phyloP scores from a whole-genome alignment of 2,113 vertebrate genomes.

The Rousettus leschenaultii region DNA sequence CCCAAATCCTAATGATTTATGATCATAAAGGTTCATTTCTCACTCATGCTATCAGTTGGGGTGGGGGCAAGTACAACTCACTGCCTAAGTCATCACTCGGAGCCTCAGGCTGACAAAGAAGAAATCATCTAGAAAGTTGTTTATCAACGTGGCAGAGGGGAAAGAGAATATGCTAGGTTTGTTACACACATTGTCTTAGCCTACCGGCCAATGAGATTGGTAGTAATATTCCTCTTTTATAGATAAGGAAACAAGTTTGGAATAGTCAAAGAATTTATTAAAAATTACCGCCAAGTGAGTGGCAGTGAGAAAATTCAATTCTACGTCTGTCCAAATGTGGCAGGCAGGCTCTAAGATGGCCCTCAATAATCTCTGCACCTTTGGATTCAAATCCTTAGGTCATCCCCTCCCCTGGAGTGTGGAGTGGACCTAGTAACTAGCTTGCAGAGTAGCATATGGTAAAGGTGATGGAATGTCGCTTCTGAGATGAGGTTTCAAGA shows the following conservation, averaged over 20 bases:
- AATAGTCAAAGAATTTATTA: background rate
- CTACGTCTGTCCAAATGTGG: background rate
- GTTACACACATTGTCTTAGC: background rate
- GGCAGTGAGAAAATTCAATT: background rate
- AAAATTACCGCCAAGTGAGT: background rate
- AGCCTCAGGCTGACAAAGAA: background rate
- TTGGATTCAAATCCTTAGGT: background rate
- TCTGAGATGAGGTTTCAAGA: background rate
- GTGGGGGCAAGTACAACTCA: background rate
- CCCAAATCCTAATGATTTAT: background rate
- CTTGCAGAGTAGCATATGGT: background rate
- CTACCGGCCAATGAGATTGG: background rate
- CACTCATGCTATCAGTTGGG: background rate
- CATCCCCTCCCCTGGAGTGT: background rate
- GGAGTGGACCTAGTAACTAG: background rate
- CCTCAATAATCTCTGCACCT: background rate
- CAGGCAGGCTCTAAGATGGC: background rate
- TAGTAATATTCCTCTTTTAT: background rate
- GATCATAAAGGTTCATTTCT: background rate
- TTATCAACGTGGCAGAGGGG: background rate
- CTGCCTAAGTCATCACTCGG: background rate
- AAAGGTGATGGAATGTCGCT: background rate
- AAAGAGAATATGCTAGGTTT: background rate
- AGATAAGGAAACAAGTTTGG: background rate
- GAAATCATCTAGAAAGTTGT: background rate